Conservation (phyloP, 2,888 invertebrate species). For the Andrena praecox region DNA sequence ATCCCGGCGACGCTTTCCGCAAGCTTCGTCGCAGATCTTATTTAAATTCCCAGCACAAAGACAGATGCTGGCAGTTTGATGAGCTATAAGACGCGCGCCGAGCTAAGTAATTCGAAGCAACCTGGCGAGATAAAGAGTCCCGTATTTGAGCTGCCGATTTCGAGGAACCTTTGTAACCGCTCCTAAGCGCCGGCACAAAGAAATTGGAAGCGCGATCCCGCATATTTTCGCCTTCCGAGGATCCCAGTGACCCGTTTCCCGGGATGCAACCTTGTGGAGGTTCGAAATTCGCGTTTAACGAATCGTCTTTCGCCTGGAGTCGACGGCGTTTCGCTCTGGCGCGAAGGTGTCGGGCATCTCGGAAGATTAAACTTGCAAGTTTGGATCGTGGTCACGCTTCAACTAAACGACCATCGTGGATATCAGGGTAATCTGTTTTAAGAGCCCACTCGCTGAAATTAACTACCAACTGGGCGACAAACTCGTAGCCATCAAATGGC, state of each 20-base stretch:
- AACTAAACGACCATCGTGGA: constrained; percentile 39
- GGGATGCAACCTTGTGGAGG: constrained; percentile 32
- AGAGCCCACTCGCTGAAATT: background rate
- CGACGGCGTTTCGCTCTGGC: constrained; percentile 54
- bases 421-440: constrained; percentile 11
- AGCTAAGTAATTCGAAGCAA: constrained; percentile 20
- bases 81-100: background rate
- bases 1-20: background rate
- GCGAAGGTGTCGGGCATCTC: constrained; percentile 59
- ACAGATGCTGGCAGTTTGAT: constrained; percentile 7
- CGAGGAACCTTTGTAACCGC: constrained; percentile 16
- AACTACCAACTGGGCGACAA: background rate
- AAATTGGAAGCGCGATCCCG: constrained; percentile 34
- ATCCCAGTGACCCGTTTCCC: constrained; percentile 47
- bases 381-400: constrained; percentile 54
- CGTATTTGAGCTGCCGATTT: constrained; percentile 45
- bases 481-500: background rate
- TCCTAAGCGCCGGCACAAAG: constrained; percentile 9
- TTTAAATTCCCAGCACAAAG: background rate
- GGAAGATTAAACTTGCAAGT: constrained; percentile 65
- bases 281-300: constrained; percentile 41
- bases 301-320: constrained; percentile 61
- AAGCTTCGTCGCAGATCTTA: background rate
- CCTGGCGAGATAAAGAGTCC: constrained; percentile 22
- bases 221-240: constrained; percentile 47